phyloP scores from a whole-genome alignment of 92 coral and sea anemone genomes.

The Micromussa lordhowensis region DNA sequence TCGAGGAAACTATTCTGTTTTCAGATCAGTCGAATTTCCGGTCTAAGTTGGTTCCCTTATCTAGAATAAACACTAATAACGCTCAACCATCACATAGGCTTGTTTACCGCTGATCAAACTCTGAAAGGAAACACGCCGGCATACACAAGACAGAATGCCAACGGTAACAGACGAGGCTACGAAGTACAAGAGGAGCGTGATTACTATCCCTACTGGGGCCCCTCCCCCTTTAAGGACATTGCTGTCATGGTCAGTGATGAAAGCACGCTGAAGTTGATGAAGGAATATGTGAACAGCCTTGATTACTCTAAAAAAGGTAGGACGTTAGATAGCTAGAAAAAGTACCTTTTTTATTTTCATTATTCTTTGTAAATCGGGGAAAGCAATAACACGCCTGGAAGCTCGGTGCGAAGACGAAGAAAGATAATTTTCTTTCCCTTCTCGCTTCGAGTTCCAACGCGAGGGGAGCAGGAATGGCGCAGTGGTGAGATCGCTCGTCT shows the following conservation, averaged over 20 bases:
- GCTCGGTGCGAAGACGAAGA: not conserved
- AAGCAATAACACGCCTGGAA: not conserved
- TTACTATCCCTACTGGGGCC: slow-evolving; percentile 61
- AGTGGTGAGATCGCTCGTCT: too few relatives aligned
- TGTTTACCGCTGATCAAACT: slow-evolving; percentile 42
- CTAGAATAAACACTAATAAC: not conserved
- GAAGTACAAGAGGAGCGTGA: slow-evolving; percentile 55
- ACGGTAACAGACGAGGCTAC: slow-evolving; percentile 40
- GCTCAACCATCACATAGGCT: not conserved
- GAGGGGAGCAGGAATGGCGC: too few relatives aligned
- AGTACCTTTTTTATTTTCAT: not conserved
- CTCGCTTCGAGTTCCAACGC: not conserved
- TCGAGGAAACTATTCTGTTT: too few relatives aligned
- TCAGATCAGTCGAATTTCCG: too few relatives aligned
- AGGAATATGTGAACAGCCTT: not conserved
- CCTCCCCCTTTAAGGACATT: slow-evolving; percentile 40
- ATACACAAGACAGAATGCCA: slow-evolving; percentile 42
- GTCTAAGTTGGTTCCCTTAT: too few relatives aligned
- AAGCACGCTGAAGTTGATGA: slow-evolving; percentile 22
- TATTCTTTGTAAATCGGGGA: too few relatives aligned
- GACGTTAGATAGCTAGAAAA: not conserved
- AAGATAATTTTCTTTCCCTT: not conserved
- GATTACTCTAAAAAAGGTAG: slow-evolving; percentile 1
- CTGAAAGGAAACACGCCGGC: not conserved
- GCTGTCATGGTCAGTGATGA: slow-evolving; percentile 49